These are phyloP conservation scores for Notocelia uddmanniana DNA, from an alignment of 2,888 invertebrate species.

Conservation along the genomic window DNA sequence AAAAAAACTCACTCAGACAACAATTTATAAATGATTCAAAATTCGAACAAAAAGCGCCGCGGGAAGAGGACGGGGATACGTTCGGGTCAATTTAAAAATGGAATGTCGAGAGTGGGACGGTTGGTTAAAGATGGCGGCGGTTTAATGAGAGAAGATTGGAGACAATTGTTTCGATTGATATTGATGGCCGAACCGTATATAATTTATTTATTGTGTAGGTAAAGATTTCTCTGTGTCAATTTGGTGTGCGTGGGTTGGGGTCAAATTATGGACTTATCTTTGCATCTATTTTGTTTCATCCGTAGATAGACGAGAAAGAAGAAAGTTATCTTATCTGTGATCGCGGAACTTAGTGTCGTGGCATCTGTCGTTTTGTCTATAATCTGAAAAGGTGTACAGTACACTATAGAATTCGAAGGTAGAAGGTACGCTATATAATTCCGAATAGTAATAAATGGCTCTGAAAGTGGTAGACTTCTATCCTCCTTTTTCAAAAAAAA, in stretches of 20 bases:
- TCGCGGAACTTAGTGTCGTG: not conserved
- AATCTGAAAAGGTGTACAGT: not conserved
- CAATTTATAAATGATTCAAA: conserved; percentile 60
- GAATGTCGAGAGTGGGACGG: conserved; percentile 58
- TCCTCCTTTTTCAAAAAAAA: too few species aligned
- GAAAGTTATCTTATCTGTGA: conserved; percentile 10
- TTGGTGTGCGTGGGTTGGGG: conserved; percentile 19
- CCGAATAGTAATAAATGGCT: too few species aligned
- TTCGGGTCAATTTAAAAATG: conserved; percentile 55
- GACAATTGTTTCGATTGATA: conserved; percentile 57
- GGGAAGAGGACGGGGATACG: conserved; percentile 54
- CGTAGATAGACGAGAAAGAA: conserved; percentile 5
- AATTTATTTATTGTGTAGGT: conserved; percentile 43
- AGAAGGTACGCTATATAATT: too few species aligned
- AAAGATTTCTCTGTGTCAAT: conserved; percentile 41
- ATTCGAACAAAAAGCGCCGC: conserved; percentile 56
- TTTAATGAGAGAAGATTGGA: conserved; percentile 56
- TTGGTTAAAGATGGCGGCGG: conserved; percentile 53
- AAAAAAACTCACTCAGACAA: conserved; percentile 50
- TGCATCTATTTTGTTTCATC: conserved; percentile 16
- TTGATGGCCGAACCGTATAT: conserved; percentile 47
- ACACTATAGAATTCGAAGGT: too few species aligned
- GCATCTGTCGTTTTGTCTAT: not conserved
- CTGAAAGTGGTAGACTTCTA: too few species aligned
- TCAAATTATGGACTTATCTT: conserved; percentile 23